Percentiles rank a stretch among this genome's conserved stretches.
phyloP scores from a whole-genome alignment of 2,888 invertebrate species.

The Scrobipalpa atriplicella region DNA sequence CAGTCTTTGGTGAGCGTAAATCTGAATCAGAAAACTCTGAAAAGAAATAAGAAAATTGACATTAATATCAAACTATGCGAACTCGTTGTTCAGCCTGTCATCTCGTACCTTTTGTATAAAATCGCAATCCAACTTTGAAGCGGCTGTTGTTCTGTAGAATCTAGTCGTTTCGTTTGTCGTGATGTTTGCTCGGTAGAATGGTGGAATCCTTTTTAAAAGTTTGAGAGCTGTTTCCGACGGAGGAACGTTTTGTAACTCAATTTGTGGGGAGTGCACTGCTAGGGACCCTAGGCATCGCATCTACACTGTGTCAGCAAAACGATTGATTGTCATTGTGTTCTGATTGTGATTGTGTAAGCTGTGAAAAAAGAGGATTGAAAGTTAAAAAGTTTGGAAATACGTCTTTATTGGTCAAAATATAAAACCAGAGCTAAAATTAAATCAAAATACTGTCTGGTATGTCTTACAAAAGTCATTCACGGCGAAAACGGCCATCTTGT shows the following conservation, averaged over 20 bases:
- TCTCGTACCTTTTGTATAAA: background rate
- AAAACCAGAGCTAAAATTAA: too few relatives aligned
- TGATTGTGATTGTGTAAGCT: background rate
- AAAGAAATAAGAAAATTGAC: too few relatives aligned
- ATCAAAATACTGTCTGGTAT: too few relatives aligned
- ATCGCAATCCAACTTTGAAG: slow-evolving; percentile 15
- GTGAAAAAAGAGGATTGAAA: too few relatives aligned
- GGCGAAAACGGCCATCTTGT: too few relatives aligned
- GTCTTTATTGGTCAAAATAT: too few relatives aligned
- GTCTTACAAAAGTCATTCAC: too few relatives aligned
- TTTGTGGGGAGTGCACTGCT: slow-evolving; percentile 67
- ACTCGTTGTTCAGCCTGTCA: slow-evolving; percentile 1
- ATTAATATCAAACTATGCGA: background rate
- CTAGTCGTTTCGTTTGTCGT: slow-evolving; percentile 20
- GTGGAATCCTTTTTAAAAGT: slow-evolving; percentile 58
- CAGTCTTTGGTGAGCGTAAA: background rate
- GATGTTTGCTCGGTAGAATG: slow-evolving; percentile 10
- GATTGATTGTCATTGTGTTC: background rate
- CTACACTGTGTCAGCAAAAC: slow-evolving; percentile 8
- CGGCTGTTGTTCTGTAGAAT: slow-evolving; percentile 34
- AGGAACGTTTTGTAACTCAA: slow-evolving; percentile 80
- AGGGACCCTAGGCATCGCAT: background rate
- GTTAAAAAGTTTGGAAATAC: too few relatives aligned
- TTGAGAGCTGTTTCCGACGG: slow-evolving; percentile 63
- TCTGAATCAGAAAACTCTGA: background rate